Base-by-base conservation (phyloP, 2,888 invertebrate species). In the Troilus luridus region DNA sequence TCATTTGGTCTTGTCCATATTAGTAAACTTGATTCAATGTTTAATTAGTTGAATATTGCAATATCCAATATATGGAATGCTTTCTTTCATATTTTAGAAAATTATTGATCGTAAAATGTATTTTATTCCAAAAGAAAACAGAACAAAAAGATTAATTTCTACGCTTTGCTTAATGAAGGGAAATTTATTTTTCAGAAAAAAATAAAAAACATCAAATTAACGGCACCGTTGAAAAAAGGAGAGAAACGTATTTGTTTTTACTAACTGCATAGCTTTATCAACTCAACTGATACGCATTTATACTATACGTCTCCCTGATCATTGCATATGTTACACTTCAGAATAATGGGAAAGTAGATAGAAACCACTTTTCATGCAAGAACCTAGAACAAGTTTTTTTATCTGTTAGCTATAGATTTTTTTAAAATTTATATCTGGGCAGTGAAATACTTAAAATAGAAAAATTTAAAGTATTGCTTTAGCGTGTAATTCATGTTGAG, bases 211-310 rank as follows among this genome's bases (percentile, higher is more conserved):
- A 56, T 17, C 11, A 85, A 56, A 54, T 85, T 17, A 85, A 85
- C 56, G 85, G 56, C 56, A 85, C 85, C 3, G n/a, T 85, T 56
- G 1, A 6, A 85, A 62, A 59, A 54, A 88, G 19, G 27, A 85
- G 27, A 7, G 17, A 88, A 88, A 88, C 54, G 89, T 60, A 54
- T 27, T 67, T 67, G 54, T 89, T 89, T 89, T 56, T 24, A 67
- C 89, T 64, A 89, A 89, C n/a, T 64, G 41, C 62, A n/a, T 54
- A 54, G 62, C 89, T 89, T 67, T 54, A 89, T 89, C 89, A 89
- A 54, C 17, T 62, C 41, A 64, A 89, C 89, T 64, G 27, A 67
- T 67, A 89, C 64, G 41, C 41, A 11, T 64, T 64, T 54, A 64
- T 64, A n/a, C 89, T 17, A 21, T 6, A 60, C n/a, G 67, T 89